These are phyloP conservation scores for Diorhabda carinulata DNA, from an alignment of 1,140 invertebrate species.

Conservation along the genomic window DNA sequence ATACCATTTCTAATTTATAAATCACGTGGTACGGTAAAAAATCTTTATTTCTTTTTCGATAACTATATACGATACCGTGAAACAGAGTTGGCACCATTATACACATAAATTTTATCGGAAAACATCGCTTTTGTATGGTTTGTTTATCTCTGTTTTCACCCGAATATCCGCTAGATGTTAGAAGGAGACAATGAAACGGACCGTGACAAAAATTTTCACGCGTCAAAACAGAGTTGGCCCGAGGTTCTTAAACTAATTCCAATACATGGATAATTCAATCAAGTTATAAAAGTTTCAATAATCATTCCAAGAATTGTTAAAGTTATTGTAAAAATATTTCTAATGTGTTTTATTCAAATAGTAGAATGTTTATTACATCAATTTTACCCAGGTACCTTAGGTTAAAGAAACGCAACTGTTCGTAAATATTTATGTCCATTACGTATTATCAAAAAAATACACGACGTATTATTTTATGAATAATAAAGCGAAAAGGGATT, in stretches of 20 bases:
- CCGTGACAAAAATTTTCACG: slow-evolving; percentile 13
- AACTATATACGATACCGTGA: not conserved
- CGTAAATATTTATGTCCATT: no score
- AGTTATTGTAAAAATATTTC: no score
- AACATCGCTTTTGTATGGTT: slow-evolving; percentile 6
- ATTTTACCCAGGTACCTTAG: no score
- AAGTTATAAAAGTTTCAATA: no score
- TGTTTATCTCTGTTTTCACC: slow-evolving; percentile 13
- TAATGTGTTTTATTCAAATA: no score
- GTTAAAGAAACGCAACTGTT: no score
- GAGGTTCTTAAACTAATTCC: not conserved
- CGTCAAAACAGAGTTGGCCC: not conserved
- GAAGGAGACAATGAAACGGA: slow-evolving; percentile 16
- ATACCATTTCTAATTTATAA: not conserved
- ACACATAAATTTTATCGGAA: slow-evolving; percentile 18
- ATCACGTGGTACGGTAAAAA: not conserved
- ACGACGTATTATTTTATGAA: no score
- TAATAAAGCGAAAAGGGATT: no score
- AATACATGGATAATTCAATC: no score
- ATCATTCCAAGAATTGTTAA: no score
- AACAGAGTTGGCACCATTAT: slow-evolving; percentile 14
- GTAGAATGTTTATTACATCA: no score
- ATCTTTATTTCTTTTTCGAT: slow-evolving; percentile 7
- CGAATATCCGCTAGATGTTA: not conserved
- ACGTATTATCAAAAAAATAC: no score